These are phyloP conservation scores for Stegastes partitus DNA, from an alignment of 2,113 vertebrate genomes.

Conservation along the genomic window DNA sequence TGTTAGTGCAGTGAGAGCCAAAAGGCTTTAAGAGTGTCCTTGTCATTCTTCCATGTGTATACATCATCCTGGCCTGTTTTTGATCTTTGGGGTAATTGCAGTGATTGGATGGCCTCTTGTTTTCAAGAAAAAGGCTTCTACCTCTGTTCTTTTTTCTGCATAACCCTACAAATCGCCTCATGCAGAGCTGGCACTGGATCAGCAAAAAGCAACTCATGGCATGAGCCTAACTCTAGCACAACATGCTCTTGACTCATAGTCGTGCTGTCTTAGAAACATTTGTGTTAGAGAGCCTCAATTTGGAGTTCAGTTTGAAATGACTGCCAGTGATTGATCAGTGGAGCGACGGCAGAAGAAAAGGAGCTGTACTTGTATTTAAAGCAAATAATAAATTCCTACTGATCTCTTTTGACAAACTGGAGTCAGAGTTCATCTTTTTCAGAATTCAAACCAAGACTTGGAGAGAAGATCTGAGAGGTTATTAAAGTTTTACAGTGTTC, in stretches of 20 bases:
- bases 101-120: conserved; percentile 48
- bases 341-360: conserved; percentile 56
- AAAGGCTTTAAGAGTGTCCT: conserved; percentile 43
- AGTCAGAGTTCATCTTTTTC: conserved; percentile 57
- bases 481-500: conserved; percentile 54
- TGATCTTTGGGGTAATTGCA: conserved; percentile 31
- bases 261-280: conserved; percentile 38
- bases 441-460: conserved; percentile 28
- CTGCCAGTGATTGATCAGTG: conserved; percentile 64
- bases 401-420: conserved; percentile 81
- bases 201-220: conserved; percentile 40
- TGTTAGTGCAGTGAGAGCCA: conserved; percentile 22
- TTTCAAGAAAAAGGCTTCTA: conserved; percentile 57
- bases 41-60: conserved; percentile 32
- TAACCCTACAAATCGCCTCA: conserved; percentile 38
- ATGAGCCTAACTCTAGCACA: conserved; percentile 41
- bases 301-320: conserved; percentile 53
- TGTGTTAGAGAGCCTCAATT: conserved; percentile 33
- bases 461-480: conserved; percentile 22
- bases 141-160: conserved; percentile 65
- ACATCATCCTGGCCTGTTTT: conserved; percentile 20
- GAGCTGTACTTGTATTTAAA: conserved; percentile 81
- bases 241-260: conserved; percentile 19
- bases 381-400: conserved; percentile 85
- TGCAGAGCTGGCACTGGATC: conserved; percentile 44